These are phyloP conservation scores for Balanococcus diminutus DNA, from an alignment of 2,888 invertebrate genomes.

Conservation along the genomic window DNA sequence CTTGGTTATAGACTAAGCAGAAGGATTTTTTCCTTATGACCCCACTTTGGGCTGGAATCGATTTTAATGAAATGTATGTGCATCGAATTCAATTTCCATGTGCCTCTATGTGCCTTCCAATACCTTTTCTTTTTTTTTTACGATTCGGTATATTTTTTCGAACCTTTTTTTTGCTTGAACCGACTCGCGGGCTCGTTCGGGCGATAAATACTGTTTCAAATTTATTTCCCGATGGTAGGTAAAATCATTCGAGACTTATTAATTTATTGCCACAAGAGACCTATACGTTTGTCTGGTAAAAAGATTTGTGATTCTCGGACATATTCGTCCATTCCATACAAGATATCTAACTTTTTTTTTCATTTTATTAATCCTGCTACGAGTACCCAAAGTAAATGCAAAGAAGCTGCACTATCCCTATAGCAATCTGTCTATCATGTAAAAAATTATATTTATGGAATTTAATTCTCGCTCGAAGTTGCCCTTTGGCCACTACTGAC, in stretches of 20 bases:
- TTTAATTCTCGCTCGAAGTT: not conserved
- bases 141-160: constrained; percentile 19
- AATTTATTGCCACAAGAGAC: constrained; percentile 39
- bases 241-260: constrained; percentile 34
- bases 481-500: no score
- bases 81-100: constrained; percentile 27
- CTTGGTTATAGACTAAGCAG: not conserved
- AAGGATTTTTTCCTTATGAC: not conserved
- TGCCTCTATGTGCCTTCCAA: not conserved
- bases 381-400: not conserved
- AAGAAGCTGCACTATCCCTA: not conserved
- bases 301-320: constrained; percentile 21
- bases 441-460: not conserved
- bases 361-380: constrained; percentile 2
- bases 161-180: not conserved
- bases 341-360: constrained; percentile 22
- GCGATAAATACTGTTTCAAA: constrained; percentile 20
- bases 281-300: constrained; percentile 29
- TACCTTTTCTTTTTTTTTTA: constrained; percentile 8
- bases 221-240: not conserved
- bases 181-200: not conserved
- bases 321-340: not conserved
- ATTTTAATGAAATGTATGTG: constrained; percentile 31
- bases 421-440: not conserved
- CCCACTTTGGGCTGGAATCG: not conserved